These are phyloP conservation scores for Apodemia duryi DNA, from an alignment of 2,888 invertebrate species.

Conservation along the genomic window DNA sequence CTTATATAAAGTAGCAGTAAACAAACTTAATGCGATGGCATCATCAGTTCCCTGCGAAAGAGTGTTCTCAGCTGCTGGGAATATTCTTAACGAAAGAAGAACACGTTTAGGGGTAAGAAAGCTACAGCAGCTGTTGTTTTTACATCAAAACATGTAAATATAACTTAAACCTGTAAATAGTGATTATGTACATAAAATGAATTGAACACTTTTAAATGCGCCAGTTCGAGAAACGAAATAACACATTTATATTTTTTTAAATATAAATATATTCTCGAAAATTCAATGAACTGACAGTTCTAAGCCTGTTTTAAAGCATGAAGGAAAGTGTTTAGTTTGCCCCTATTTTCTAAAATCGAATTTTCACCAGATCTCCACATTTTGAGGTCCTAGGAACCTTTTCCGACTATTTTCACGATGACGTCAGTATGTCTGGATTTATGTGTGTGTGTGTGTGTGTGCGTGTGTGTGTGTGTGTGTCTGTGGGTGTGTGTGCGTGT, in stretches of 20 bases:
- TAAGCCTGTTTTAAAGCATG: background rate
- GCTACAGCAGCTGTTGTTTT: background rate
- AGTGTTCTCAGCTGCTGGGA: background rate
- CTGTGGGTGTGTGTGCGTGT: too few relatives aligned
- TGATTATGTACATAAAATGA: background rate
- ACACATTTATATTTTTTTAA: too few relatives aligned
- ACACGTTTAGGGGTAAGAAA: background rate
- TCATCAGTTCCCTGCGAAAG: slow-evolving; percentile 1
- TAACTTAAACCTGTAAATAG: too few relatives aligned
- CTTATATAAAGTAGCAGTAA: background rate
- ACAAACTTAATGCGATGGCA: background rate
- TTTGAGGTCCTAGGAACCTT: too few relatives aligned
- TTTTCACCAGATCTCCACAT: too few relatives aligned
- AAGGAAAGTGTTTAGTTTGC: too few relatives aligned
- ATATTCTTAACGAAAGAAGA: background rate
- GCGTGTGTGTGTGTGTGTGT: too few relatives aligned
- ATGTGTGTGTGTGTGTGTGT: too few relatives aligned
- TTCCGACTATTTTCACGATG: too few relatives aligned
- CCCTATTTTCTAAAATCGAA: too few relatives aligned
- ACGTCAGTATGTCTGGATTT: too few relatives aligned
- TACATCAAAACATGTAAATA: background rate
- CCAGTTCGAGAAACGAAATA: background rate
- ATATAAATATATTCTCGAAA: background rate
- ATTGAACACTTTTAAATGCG: slow-evolving; percentile 2
- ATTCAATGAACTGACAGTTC: background rate